These are phyloP conservation scores for Forbesichthys agassizii DNA, from an alignment of 2,113 vertebrate genomes.

Conservation along the genomic window DNA sequence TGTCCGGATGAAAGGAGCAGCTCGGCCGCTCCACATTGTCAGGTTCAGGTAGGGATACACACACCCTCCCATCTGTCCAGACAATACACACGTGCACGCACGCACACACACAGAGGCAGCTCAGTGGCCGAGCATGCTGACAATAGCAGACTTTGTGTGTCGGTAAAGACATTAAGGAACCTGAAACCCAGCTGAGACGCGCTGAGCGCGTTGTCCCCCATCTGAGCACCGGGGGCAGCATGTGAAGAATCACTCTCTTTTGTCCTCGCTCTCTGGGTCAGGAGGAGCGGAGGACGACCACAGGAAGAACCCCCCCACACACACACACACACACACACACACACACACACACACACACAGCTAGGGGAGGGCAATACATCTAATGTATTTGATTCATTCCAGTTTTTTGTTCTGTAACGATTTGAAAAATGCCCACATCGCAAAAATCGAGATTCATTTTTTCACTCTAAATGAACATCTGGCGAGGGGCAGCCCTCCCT, in stretches of 20 bases:
- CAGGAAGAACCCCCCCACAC: slow-evolving; percentile 41
- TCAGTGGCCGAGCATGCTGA: slow-evolving; percentile 60
- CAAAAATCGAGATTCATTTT: no score
- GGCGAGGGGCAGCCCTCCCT: no score
- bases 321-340: no score
- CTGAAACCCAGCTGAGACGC: slow-evolving; percentile 62
- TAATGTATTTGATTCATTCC: no score
- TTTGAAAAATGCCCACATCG: no score
- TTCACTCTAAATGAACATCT: no score
- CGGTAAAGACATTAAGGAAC: slow-evolving; percentile 55
- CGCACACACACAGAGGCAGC: slow-evolving; percentile 35
- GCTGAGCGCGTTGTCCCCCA: slow-evolving; percentile 1
- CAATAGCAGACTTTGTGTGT: slow-evolving; percentile 62
- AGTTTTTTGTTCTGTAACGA: no score
- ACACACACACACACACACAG: not conserved
- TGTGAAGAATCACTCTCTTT: slow-evolving; percentile 65
- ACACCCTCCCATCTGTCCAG: slow-evolving; percentile 59
- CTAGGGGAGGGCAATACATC: no score
- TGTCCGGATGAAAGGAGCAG: slow-evolving; percentile 63
- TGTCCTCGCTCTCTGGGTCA: slow-evolving; percentile 29
- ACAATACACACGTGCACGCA: slow-evolving; percentile 60
- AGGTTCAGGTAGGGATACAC: slow-evolving; percentile 53
- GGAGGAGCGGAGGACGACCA: slow-evolving; percentile 57
- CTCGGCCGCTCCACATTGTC: slow-evolving; percentile 66
- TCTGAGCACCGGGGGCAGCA: slow-evolving; percentile 53